Percentiles rank a stretch among this genome's conserved stretches.
These are phyloP conservation scores for Neelides folsomi DNA, from an alignment of 2,888 invertebrate species.

Conservation along the genomic window DNA sequence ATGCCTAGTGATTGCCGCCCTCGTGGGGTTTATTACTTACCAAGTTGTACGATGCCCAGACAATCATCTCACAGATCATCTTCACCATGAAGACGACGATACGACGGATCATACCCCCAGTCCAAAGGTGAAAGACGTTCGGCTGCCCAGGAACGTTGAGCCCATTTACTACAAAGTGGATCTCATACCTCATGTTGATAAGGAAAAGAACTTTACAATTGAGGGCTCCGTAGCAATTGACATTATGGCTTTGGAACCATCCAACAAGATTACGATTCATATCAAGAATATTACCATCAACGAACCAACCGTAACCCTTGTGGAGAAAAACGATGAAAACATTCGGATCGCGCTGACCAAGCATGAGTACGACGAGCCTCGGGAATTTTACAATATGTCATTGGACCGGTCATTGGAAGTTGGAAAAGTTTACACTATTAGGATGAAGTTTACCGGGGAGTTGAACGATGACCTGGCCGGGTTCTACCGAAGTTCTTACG, in stretches of 20 bases:
- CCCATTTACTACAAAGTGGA: conserved; percentile 58
- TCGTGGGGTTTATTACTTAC: conserved; percentile 60
- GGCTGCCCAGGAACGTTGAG: conserved; percentile 53
- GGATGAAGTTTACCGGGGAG: conserved; percentile 56
- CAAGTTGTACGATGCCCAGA: conserved; percentile 53
- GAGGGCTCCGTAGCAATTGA: conserved; percentile 46
- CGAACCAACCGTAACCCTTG: conserved; percentile 44
- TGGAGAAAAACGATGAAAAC: conserved; percentile 41
- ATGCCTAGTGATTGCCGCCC: conserved; percentile 47
- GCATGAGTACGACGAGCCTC: conserved; percentile 24
- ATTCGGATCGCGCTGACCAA: conserved; percentile 8
- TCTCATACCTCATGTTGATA: conserved; percentile 56
- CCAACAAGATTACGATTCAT: conserved; percentile 59
- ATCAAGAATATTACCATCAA: conserved; percentile 54
- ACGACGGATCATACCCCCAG: conserved; percentile 23
- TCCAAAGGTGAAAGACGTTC: conserved; percentile 45
- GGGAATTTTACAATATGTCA: conserved; percentile 57
- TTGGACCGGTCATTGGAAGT: conserved; percentile 46
- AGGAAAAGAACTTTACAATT: conserved; percentile 61
- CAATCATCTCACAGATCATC: conserved; percentile 37
- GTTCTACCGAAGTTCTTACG: conserved; percentile 70
- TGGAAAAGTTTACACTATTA: conserved; percentile 52
- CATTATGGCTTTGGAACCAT: conserved; percentile 48
- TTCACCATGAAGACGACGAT: conserved; percentile 21
- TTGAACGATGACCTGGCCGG: conserved; percentile 64